Conservation (phyloP, 2,888 invertebrate species). For the Aphodius sticticus region DNA sequence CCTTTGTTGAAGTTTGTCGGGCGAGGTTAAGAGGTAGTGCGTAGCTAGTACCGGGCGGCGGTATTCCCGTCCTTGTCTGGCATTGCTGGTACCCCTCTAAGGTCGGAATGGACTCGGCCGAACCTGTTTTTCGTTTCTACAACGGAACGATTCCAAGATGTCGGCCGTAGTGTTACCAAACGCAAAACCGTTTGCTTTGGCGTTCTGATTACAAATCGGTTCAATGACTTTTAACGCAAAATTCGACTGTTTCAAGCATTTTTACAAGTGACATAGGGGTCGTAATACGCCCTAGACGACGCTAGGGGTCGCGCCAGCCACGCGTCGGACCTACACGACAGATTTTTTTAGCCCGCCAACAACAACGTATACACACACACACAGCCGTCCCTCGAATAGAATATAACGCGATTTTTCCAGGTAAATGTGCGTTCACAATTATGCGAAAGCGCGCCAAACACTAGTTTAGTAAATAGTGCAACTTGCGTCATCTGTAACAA, state of each 20-base stretch:
- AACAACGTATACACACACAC: neutral
- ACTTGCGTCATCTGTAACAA: neutral
- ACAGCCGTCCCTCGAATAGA: neutral
- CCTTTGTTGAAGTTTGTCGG: neutral
- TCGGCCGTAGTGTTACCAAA: constrained; percentile 9
- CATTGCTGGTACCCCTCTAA: neutral
- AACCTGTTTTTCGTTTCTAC: constrained; percentile 13
- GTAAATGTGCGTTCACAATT: neutral
- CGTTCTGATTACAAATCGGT: neutral
- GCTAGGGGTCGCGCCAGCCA: neutral
- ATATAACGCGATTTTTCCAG: neutral
- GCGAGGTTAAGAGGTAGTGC: neutral
- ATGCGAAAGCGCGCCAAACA: neutral
- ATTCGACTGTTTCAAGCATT: neutral
- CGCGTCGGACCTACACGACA: neutral
- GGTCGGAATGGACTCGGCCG: constrained; percentile 19
- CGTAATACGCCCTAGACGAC: neutral
- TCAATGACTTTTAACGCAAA: constrained; percentile 4
- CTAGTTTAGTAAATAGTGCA: neutral
- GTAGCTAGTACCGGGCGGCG: neutral
- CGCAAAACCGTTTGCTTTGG: neutral
- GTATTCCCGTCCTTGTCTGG: neutral
- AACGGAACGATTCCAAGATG: constrained; percentile 23
- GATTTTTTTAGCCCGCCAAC: neutral
- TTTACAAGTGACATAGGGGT: constrained; percentile 4